Evolutionary conservation across 2,888 invertebrate species (phyloP), one percentile per base, ranked within the genome.

Genomic region (Ophion ventricosus): DNA sequence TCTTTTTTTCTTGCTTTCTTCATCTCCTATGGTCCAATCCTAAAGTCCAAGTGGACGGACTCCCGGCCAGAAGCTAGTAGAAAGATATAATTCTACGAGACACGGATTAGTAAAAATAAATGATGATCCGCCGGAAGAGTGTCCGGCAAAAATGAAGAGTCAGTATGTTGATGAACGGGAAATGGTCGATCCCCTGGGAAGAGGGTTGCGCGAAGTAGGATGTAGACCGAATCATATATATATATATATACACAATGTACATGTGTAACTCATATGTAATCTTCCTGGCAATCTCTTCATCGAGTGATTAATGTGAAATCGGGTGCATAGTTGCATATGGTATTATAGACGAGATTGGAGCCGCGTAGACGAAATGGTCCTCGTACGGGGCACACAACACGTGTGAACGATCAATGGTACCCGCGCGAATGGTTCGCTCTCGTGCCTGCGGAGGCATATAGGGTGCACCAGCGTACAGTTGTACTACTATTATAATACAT

Each of bases 361-460:
- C 49, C 17, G 57, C 25, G 69, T 40, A 59, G 57, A 54, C 29
- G 59, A 74, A 82, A 82, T 43, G 40, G 66, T 87, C 87, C 87
- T 88, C 83, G 87, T 82, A 86, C 82, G 80, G 80, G 70, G 88
- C 87, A n/a, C n/a, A n/a, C n/a, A 88, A 88, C 90, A 89, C 89
- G 88, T 88, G 90, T 88, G 88, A 90, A 89, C 88, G 89, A 88
- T 88, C 67, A 81, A 78, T 66, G 78, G 74, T 78, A 49, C 61
- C 29, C 57, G 57, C 25, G 81, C 77, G 49, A 74, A 74, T 66
- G 54, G 54, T 17, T 49, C 17, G 49, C 49, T 49, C 49, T 49
- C 49, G 14, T 49, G 49, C 49, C 49, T 49, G 23, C 56, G 56
- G 54, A 54, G 74, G 82, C 20, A 57, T 57, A 11, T 57, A 11